Conservation (phyloP, 1,140 invertebrate species). For the Papilio dardanus region DNA sequence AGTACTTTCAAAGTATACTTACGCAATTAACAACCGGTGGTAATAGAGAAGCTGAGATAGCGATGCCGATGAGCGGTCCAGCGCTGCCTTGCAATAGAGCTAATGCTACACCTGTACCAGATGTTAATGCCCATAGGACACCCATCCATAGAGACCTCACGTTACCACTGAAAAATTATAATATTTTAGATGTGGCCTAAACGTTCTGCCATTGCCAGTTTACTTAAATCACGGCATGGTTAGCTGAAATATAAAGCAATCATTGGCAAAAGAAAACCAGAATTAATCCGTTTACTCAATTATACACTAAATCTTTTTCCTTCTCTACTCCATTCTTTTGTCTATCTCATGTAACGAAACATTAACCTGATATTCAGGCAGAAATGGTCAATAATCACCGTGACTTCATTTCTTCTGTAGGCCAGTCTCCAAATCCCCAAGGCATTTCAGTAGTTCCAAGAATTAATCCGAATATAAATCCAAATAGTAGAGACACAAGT, state of each 20-base stretch:
- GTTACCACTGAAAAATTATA: slow-evolving; percentile 83
- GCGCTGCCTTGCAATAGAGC: slow-evolving; percentile 92
- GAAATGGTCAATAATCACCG: slow-evolving; percentile 77
- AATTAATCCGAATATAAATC: slow-evolving; percentile 91
- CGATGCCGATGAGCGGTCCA: slow-evolving; percentile 93
- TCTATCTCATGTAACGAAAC: no score
- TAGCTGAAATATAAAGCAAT: background rate
- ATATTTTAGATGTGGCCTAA: background rate
- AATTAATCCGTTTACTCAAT: no score
- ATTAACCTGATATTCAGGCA: background rate
- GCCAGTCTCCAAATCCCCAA: slow-evolving; percentile 90
- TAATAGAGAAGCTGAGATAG: slow-evolving; percentile 93
- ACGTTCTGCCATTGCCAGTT: background rate
- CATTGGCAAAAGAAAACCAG: background rate
- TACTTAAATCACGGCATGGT: background rate
- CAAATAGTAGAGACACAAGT: slow-evolving; percentile 87
- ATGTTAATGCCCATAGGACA: slow-evolving; percentile 87
- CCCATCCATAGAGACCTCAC: slow-evolving; percentile 88
- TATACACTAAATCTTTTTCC: no score
- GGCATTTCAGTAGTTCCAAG: slow-evolving; percentile 88
- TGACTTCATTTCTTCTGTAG: slow-evolving; percentile 91
- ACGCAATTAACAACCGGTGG: slow-evolving; percentile 95
- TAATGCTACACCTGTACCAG: slow-evolving; percentile 91
- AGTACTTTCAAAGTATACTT: slow-evolving; percentile 57
- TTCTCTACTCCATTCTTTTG: no score